Evolutionary conservation across 2,113 vertebrate genomes (phyloP), one percentile per base, ranked within the genome.

Genomic region (Aphyosemion australe): DNA sequence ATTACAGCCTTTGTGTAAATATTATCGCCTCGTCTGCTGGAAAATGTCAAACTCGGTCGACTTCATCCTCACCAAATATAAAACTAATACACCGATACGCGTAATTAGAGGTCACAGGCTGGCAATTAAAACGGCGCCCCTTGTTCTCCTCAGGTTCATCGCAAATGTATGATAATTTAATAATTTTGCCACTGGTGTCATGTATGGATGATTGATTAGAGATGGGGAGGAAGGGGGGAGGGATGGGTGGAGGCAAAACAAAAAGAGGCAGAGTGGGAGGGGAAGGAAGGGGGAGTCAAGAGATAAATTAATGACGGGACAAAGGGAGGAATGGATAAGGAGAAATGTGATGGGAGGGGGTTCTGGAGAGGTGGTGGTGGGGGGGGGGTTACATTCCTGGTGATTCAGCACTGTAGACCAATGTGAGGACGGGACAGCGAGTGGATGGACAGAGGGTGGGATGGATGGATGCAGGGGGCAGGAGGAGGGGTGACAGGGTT

Each of bases 141-240:
- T 84, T 72, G 69, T 79, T 82, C 80, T 80, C 64, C 70, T 55
- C 54, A 5, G 77, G 84, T 74, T 80, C 80, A 84, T 85, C 76
- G 74, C 82, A 88, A 89, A 82, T 67, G 69, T 82, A 83, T 79
- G 80, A 87, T 91, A 80, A 86, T 90, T 85, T 87, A 73, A 82
- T 89, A 87, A 82, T 79, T 84, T 78, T 86, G 75, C 77, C 78
- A 81, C 84, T 64, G 82, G 88, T 85, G 85, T 89, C 82, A 84
- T 85, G 86, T 78, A 86, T 83, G 87, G 86, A 84, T 90, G 87
- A 89, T 87, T 89, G 88, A 90, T 87, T 84, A 82, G 76, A 79
- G 75, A 83, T 68, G 64, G 81, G 70, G 63, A 74, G 79, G 78
- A 80, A 81, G 51, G 81, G 66, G 80, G 57, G 79, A 55, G 84